Percentiles rank a stretch among this genome's conserved stretches.
phyloP scores from a whole-genome alignment of 2,888 invertebrate genomes.

The Hypsopygia costalis region DNA sequence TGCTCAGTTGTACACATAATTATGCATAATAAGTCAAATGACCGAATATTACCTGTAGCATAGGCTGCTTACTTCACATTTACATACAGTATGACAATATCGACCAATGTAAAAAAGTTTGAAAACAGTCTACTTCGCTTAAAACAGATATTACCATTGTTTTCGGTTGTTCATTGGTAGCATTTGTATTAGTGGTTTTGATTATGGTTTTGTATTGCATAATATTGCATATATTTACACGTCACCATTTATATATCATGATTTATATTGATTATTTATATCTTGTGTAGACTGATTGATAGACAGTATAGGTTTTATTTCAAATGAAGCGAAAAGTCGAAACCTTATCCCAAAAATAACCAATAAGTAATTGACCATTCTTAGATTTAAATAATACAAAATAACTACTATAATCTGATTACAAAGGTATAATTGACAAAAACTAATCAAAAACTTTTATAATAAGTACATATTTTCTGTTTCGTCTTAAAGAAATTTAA shows the following conservation, averaged over 20 bases:
- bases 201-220: neutral
- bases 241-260: slow-evolving; percentile 7
- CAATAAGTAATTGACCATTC: slow-evolving; percentile 73
- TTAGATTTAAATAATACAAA: slow-evolving; percentile 77
- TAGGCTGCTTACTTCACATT: too few relatives aligned
- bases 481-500: slow-evolving; percentile 54
- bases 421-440: slow-evolving; percentile 77
- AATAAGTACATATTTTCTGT: slow-evolving; percentile 38
- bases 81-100: too few relatives aligned
- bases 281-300: slow-evolving; percentile 2
- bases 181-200: neutral
- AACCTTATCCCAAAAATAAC: slow-evolving; percentile 64
- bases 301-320: slow-evolving; percentile 7
- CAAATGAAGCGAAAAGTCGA: slow-evolving; percentile 24
- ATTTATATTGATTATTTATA: neutral
- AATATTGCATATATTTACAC: neutral
- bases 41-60: too few relatives aligned
- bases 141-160: neutral
- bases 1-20: too few relatives aligned
- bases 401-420: slow-evolving; percentile 67
- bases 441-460: slow-evolving; percentile 68
- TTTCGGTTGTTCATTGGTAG: neutral
- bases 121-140: neutral
- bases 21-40: too few relatives aligned
- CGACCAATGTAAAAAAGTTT: neutral